phyloP scores from a whole-genome alignment of 2,113 vertebrate species.

The Accipiter virgatus region DNA sequence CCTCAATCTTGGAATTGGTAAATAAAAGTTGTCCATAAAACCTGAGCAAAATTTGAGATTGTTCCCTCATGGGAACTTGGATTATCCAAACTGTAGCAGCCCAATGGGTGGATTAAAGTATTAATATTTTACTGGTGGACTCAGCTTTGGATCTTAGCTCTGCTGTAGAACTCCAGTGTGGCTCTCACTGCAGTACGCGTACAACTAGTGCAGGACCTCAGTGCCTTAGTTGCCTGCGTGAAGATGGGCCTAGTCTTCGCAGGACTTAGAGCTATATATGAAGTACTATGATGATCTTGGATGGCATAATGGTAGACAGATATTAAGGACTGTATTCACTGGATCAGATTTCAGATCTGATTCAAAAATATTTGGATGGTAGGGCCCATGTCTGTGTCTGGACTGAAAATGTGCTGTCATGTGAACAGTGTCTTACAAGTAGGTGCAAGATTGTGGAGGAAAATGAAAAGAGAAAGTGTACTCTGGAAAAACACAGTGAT shows the following conservation, averaged over 20 bases:
- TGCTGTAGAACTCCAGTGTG: neutral
- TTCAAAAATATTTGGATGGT: neutral
- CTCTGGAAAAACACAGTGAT: neutral
- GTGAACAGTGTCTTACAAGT: neutral
- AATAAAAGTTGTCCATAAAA: neutral
- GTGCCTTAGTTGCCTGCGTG: neutral
- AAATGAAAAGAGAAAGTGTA: neutral
- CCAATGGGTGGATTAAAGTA: neutral
- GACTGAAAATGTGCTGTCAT: neutral
- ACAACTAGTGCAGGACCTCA: too few relatives aligned
- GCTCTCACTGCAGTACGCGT: rapidly evolving
- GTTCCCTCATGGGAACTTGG: neutral
- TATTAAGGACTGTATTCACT: neutral
- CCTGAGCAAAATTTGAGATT: neutral
- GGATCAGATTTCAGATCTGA: neutral
- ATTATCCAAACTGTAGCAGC: neutral
- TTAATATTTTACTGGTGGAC: neutral
- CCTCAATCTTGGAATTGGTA: neutral
- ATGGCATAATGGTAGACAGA: neutral
- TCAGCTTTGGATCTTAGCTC: neutral
- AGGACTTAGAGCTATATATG: neutral
- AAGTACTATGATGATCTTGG: neutral
- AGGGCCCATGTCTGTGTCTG: neutral
- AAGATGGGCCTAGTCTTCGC: neutral
- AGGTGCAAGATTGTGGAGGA: neutral